Evolutionary conservation across 2,113 vertebrate species (phyloP), one percentile per base, ranked within the genome.

Genomic region (Pollachius pollachius): DNA sequence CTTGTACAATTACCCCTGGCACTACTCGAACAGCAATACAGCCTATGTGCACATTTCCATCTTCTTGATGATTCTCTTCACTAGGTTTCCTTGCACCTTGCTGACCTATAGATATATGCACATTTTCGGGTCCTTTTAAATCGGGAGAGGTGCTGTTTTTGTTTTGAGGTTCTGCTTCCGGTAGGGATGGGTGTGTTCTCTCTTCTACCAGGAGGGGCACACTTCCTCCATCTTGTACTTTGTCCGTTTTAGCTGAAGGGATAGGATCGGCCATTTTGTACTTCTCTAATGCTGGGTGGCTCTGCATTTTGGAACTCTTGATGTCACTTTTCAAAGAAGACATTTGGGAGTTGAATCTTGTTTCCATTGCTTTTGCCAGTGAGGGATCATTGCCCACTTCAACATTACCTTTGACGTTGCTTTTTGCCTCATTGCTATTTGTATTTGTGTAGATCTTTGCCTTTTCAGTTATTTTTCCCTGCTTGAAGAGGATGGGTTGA

Each of bases 21-120:
- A 88, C 61, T 63, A 88, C 83, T 77, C 63, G 75, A 68, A 89
- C 78, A 59, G 84, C 81, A 60, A 88, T 88, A 58, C 62, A 69
- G 68, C 79, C 85, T 60, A 84, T 86, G 58, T 89, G 79, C 19
- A 88, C 71, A 63, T 70, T 54, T 19, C 81, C 70, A 0, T 69
- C 74, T 25, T 62, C 62, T 72, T 84, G 69, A 54, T 48, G 72
- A 8, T 74, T 69, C 37, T 79, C 67, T 69, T 2, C 41, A 23
- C 16, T 64, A 13, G 62, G 37, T 27, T 25, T 80, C 52, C 65
- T 63, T 56, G 63, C 62, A 17, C 65, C 30, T 16, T 62, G 6
- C 41, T 48, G 8, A 12, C 41, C 41, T 48, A 12, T 48, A 9
- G 41, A 48, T 48, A 7, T 48, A 48, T 48, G 12, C 6, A 34